Percentiles rank a stretch among this genome's conserved stretches.
Conservation (phyloP, 2,888 invertebrate genomes). For the Oscheius sp. region DNA sequence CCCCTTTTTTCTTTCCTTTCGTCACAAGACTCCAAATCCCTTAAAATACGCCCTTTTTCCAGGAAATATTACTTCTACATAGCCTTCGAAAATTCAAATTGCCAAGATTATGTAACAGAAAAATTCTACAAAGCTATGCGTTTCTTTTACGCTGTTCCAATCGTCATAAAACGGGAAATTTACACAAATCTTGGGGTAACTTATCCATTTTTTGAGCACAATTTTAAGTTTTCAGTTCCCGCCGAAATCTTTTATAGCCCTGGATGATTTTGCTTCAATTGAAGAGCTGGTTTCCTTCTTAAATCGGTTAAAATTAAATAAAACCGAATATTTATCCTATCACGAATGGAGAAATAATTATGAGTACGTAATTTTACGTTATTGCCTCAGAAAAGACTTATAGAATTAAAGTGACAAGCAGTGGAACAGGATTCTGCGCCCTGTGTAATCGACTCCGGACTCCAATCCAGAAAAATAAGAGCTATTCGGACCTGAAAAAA, state of each 20-base stretch:
- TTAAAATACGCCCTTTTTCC: too few relatives aligned
- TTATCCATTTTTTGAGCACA: not conserved
- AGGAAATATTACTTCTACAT: slow-evolving; percentile 30
- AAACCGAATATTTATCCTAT: slow-evolving; percentile 45
- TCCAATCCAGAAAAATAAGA: too few relatives aligned
- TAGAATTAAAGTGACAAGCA: too few relatives aligned
- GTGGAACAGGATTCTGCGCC: too few relatives aligned
- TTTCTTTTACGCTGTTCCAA: slow-evolving; percentile 45
- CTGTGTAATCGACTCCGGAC: too few relatives aligned
- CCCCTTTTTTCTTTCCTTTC: too few relatives aligned
- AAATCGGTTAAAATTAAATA: slow-evolving; percentile 42
- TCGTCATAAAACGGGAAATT: slow-evolving; percentile 47
- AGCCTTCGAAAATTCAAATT: slow-evolving; percentile 29
- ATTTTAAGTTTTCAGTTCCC: slow-evolving; percentile 43
- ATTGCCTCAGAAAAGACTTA: too few relatives aligned
- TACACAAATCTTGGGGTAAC: slow-evolving; percentile 45
- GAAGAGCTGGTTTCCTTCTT: slow-evolving; percentile 43
- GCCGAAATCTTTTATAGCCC: slow-evolving; percentile 50
- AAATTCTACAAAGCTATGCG: slow-evolving; percentile 43
- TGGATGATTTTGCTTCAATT: slow-evolving; percentile 46
- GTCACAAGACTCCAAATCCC: too few relatives aligned
- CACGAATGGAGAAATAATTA: slow-evolving; percentile 55
- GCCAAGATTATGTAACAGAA: slow-evolving; percentile 34
- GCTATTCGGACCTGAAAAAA: too few relatives aligned
- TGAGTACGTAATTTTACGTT: too few relatives aligned